Conservation (phyloP, 2,797 vertebrate species). For the Hemibagrus guttatus region DNA sequence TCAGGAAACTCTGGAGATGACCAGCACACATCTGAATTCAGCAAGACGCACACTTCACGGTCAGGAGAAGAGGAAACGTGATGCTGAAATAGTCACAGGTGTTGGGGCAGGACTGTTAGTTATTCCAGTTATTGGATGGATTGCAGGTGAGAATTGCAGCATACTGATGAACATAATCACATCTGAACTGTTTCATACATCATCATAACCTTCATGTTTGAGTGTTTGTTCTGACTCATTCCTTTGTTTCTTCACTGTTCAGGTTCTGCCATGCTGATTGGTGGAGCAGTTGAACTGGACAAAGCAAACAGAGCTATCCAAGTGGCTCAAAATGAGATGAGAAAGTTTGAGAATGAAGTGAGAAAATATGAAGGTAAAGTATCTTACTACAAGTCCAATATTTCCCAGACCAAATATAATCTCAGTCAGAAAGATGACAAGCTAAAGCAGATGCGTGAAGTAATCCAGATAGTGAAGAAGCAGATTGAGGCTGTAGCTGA, state of each 20-base stretch:
- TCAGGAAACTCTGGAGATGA: background rate
- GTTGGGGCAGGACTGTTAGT: too few species aligned
- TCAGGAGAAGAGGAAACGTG: too few species aligned
- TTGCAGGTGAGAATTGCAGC: conserved; percentile 9
- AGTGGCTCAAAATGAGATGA: background rate
- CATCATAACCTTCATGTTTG: too few species aligned
- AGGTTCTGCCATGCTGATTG: background rate
- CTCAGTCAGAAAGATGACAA: background rate
- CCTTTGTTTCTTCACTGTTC: background rate
- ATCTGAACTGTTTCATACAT: too few species aligned
- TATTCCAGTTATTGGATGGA: background rate
- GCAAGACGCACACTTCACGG: background rate
- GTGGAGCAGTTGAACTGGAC: background rate
- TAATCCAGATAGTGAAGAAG: too few species aligned
- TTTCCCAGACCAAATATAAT: background rate
- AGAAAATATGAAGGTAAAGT: background rate
- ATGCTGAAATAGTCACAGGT: too few species aligned
- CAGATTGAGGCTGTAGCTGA: too few species aligned
- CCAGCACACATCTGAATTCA: background rate
- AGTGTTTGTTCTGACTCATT: too few species aligned
- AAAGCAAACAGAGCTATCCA: too few species aligned
- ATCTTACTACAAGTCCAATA: background rate
- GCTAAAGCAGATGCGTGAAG: background rate
- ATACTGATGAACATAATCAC: too few species aligned
- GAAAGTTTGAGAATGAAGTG: background rate